These are phyloP conservation scores for Dynastes grantii DNA, from an alignment of 2,888 invertebrate species.

Conservation along the genomic window DNA sequence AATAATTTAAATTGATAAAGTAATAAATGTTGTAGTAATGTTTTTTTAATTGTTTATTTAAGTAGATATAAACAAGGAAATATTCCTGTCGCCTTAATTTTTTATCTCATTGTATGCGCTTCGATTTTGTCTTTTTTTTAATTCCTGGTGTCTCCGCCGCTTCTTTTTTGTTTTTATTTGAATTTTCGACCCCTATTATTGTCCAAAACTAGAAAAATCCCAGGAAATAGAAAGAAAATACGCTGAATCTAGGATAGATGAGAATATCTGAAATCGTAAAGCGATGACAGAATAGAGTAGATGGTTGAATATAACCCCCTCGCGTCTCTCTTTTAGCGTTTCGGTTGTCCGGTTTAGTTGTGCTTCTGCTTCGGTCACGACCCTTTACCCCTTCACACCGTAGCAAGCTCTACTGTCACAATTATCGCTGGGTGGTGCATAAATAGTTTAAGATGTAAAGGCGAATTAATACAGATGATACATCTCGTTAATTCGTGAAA, in stretches of 20 bases:
- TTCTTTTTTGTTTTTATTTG: not conserved
- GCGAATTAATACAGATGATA: conserved; percentile 48
- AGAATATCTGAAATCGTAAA: conserved; percentile 14
- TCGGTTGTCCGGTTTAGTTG: conserved; percentile 55
- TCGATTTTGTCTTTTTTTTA: not conserved
- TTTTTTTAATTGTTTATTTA: no score
- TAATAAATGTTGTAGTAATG: no score
- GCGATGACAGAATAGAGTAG: conserved; percentile 46
- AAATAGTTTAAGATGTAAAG: conserved; percentile 40
- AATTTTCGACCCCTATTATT: conserved; percentile 10
- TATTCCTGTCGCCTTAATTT: not conserved
- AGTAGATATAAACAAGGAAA: no score
- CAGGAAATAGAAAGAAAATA: conserved; percentile 7
- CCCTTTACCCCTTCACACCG: conserved; percentile 58
- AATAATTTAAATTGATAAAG: no score
- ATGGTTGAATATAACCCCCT: conserved; percentile 22
- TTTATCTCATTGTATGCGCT: not conserved
- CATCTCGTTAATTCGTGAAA: conserved; percentile 35
- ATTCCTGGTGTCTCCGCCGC: not conserved
- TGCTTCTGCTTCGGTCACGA: conserved; percentile 54
- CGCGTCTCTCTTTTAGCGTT: conserved; percentile 54
- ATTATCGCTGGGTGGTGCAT: conserved; percentile 63
- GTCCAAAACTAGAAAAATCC: conserved; percentile 30
- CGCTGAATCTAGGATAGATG: conserved; percentile 14
- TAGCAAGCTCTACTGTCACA: conserved; percentile 59